These are phyloP conservation scores for Gisinianus flammeolus DNA, from an alignment of 2,888 invertebrate species.

Conservation along the genomic window DNA sequence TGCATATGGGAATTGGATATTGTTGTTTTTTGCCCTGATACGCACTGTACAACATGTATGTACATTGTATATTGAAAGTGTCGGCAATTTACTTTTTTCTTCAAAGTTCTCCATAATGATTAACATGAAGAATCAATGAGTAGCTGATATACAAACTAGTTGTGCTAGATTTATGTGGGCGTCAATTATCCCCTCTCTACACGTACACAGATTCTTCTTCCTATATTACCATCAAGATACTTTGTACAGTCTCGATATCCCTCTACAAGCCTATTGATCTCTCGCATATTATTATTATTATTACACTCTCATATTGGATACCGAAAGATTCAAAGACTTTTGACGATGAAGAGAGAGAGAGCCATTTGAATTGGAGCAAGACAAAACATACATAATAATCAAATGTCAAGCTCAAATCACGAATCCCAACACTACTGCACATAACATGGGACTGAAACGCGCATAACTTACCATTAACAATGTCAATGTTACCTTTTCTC, in stretches of 20 bases:
- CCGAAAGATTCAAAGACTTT: no score
- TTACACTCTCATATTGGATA: no score
- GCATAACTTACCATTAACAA: not conserved
- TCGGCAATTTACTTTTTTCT: not conserved
- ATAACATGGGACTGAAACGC: not conserved
- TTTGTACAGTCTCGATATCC: not conserved
- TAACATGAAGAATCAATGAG: not conserved
- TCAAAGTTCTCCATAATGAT: not conserved
- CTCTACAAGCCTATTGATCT: not conserved
- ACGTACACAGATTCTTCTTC: not conserved
- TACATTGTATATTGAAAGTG: not conserved
- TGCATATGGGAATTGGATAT: no score
- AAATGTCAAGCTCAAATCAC: not conserved
- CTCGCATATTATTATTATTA: not conserved
- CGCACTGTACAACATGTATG: not conserved
- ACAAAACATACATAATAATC: not conserved
- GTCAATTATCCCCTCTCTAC: not conserved
- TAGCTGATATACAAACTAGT: not conserved
- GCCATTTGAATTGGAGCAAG: not conserved
- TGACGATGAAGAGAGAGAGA: no score
- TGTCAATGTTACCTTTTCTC: no score
- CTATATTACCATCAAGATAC: not conserved
- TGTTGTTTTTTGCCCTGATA: no score
- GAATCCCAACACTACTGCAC: not conserved
- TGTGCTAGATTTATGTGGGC: constrained; percentile 9